phyloP scores from a whole-genome alignment of 2,113 vertebrate species.

The Raja brachyura region DNA sequence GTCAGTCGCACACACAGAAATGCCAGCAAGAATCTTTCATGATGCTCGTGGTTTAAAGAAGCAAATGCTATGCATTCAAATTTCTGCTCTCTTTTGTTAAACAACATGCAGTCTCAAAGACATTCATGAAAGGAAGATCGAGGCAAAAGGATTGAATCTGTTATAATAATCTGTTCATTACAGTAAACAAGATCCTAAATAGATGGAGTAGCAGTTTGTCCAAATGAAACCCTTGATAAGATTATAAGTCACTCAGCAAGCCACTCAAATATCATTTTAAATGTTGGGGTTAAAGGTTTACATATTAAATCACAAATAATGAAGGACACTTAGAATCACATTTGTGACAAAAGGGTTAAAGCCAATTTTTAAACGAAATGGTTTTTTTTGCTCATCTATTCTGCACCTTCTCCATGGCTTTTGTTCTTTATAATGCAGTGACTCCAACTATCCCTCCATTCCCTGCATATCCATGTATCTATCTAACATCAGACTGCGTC shows the following conservation, averaged over 20 bases:
- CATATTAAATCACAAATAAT: neutral
- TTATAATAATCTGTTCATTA: neutral
- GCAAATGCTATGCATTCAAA: too few relatives aligned
- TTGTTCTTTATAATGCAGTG: too few relatives aligned
- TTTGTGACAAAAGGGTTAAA: neutral
- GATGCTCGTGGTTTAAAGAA: too few relatives aligned
- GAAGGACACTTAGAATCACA: neutral
- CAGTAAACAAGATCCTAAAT: neutral
- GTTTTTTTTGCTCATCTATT: too few relatives aligned
- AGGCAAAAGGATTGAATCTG: neutral
- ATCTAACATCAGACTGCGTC: too few relatives aligned
- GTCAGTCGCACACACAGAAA: too few relatives aligned
- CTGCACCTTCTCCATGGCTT: too few relatives aligned
- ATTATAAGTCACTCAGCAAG: neutral
- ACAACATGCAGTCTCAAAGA: too few relatives aligned
- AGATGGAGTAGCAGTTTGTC: neutral
- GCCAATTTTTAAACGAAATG: neutral
- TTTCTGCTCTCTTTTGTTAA: too few relatives aligned
- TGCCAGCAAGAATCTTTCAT: too few relatives aligned
- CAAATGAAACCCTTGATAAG: neutral
- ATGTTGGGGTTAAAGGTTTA: neutral
- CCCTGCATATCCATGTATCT: too few relatives aligned
- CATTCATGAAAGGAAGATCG: neutral
- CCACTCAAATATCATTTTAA: neutral
- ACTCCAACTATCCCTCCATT: too few relatives aligned